Evolutionary conservation across 1,140 invertebrate species (phyloP).

Genomic region (Littorina saxatilis): DNA sequence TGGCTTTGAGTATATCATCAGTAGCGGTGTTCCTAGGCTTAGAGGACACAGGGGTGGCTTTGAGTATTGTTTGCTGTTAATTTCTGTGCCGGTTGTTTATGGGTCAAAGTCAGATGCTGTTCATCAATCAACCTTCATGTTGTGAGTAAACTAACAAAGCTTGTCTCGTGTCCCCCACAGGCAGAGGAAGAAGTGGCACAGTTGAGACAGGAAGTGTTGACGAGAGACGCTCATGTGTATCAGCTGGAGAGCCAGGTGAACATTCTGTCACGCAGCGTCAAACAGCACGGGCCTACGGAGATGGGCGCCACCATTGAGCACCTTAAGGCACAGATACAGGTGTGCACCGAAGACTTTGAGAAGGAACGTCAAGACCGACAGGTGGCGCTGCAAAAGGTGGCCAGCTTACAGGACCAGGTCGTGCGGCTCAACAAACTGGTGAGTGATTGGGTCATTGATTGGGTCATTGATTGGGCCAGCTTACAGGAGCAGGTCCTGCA

Average conservation of each 20-base stretch:
- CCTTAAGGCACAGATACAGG: slow-evolving; percentile 70
- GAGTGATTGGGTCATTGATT: background rate
- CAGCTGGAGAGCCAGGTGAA: slow-evolving; percentile 23
- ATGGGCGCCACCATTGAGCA: slow-evolving; percentile 59
- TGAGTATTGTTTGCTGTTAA: too few species aligned
- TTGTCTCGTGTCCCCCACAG: too few species aligned
- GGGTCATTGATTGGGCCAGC: background rate
- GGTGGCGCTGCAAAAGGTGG: slow-evolving; percentile 53
- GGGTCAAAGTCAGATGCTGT: too few species aligned
- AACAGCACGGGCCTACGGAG: background rate
- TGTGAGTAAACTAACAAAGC: too few species aligned
- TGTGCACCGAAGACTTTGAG: slow-evolving; percentile 72
- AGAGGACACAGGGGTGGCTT: too few species aligned
- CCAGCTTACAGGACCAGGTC: slow-evolving; percentile 36
- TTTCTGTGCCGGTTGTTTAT: too few species aligned
- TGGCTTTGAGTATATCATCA: too few species aligned
- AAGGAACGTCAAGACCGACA: slow-evolving; percentile 67
- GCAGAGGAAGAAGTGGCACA: slow-evolving; percentile 29
- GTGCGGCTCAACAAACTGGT: slow-evolving; percentile 37
- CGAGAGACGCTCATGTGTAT: background rate
- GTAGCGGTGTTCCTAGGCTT: too few species aligned
- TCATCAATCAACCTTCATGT: too few species aligned
- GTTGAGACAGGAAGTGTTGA: background rate
- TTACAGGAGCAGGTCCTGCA: background rate
- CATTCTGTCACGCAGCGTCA: background rate